phyloP scores from a whole-genome alignment of 2,113 vertebrate genomes.

The Tonatia bakeri region DNA sequence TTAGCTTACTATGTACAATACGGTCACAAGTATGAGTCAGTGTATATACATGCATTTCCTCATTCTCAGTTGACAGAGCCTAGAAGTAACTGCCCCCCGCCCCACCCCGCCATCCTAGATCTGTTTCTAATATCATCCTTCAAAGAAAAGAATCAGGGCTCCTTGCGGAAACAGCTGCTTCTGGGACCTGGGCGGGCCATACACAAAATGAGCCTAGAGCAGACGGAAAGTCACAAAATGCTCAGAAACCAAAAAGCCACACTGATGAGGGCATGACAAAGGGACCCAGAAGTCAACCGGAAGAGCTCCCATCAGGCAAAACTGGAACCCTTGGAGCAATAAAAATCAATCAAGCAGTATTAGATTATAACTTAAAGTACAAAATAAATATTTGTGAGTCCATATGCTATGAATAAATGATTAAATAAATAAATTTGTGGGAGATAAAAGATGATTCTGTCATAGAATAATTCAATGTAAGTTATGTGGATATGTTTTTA shows the following conservation, averaged over 20 bases:
- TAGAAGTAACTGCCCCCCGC: not conserved
- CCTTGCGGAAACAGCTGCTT: not conserved
- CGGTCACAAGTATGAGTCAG: not conserved
- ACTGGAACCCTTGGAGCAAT: not conserved
- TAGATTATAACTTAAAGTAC: constrained; percentile 4
- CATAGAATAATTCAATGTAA: not conserved
- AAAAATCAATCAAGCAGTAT: constrained; percentile 17
- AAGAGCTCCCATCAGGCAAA: not conserved
- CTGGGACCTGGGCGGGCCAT: not conserved
- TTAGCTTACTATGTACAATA: not conserved
- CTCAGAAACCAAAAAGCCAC: not conserved
- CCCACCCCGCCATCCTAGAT: not conserved
- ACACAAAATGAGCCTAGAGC: not conserved
- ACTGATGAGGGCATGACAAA: not conserved
- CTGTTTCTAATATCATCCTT: not conserved
- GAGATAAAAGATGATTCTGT: not conserved
- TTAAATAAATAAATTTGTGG: not conserved
- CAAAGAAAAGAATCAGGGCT: not conserved
- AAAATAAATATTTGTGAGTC: constrained; percentile 11
- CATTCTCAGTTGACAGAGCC: not conserved
- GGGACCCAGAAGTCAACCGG: not conserved
- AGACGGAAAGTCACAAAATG: not conserved
- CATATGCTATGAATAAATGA: constrained; percentile 11
- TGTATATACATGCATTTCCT: not conserved
- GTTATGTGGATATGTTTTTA: not conserved